Base-by-base conservation (phyloP, 2,888 invertebrate species). In the Epicampocera succincta region DNA sequence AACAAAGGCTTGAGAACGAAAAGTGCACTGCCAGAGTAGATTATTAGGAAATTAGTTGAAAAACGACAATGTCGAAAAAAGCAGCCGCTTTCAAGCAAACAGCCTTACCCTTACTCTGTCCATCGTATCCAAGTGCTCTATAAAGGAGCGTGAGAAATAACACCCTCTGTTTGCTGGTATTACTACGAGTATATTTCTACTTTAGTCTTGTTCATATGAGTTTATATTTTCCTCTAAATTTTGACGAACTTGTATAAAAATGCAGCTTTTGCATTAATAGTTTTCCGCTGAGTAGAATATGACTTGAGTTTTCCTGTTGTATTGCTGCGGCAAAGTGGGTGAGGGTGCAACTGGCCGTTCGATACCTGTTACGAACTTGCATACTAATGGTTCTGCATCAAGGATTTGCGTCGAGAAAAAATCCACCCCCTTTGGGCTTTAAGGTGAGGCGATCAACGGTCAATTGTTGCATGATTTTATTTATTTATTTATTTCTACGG, bases 41-140 rank as follows among this genome's bases (percentile, higher is more conserved):
- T 80, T 80, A 76, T 78, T 69, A 82, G 82, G 82, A 82, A 82
- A 82, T 82, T 82, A 82, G 78, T 75, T 78, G 78, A 61, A 60
- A 71, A 65, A 65, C 48, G 38, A 71, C 54, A 40, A 40, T 40
- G 58, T 33, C 52, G 63, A 15, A 50, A 61, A 46, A 66, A 40
- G 38, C 15, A 15, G 46, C 33, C 58, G 15, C 3, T n/a, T 38
- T 13, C 6, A 46, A 52, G 38, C n/a, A 69, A 60, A 50, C 58
- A 81, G 69, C 61, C 71, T 74, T 71, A 75, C 74, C 65, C 82
- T 56, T 71, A 50, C 52, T n/a, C 29, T 46, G 8, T 33, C 33
- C 8, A 19, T 25, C 21, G 44, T 46, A 54, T 58, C 29, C 17
- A 33, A 33, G 58, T 58, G 40, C 17, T 72, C 40, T 17, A 15